Percentiles rank a stretch among this genome's conserved stretches.
Conservation (phyloP, 2,888 invertebrate species). For the Zygothrica quintamaculata region DNA sequence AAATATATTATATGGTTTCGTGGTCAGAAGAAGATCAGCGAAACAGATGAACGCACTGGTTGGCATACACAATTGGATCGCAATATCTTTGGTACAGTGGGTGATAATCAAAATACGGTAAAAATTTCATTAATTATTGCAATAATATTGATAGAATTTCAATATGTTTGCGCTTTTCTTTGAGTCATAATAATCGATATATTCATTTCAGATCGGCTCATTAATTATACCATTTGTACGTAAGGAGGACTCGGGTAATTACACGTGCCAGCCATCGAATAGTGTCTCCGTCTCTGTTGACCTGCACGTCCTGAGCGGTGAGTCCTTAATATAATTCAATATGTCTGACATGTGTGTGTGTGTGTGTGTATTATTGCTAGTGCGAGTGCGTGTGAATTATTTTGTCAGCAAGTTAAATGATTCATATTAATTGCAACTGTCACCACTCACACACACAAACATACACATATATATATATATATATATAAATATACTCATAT, state of each 20-base stretch:
- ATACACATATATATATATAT: slow-evolving; percentile 4
- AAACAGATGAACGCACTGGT: slow-evolving; percentile 80
- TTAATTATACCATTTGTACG: slow-evolving; percentile 84
- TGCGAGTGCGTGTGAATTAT: slow-evolving; percentile 61
- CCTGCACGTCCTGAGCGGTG: slow-evolving; percentile 96
- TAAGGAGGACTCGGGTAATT: slow-evolving; percentile 88
- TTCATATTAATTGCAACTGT: slow-evolving; percentile 78
- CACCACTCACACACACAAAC: slow-evolving; percentile 28
- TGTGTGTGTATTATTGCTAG: slow-evolving; percentile 4
- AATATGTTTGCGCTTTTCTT: too few species aligned
- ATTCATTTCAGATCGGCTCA: slow-evolving; percentile 83
- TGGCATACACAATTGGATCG: slow-evolving; percentile 84
- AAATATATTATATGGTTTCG: slow-evolving; percentile 98
- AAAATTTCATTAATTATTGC: too few species aligned
- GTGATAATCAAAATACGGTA: slow-evolving; percentile 84
- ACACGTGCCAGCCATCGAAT: slow-evolving; percentile 97
- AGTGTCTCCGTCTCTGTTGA: slow-evolving; percentile 94
- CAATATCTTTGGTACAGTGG: slow-evolving; percentile 81
- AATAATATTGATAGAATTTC: too few species aligned
- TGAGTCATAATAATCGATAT: slow-evolving; percentile 40
- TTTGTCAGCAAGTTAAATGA: slow-evolving; percentile 68
- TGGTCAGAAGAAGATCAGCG: slow-evolving; percentile 82
- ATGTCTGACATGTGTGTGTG: slow-evolving; percentile 17
- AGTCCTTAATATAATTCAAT: slow-evolving; percentile 61
- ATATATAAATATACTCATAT: neutral